Base-by-base conservation (phyloP, 2,888 invertebrate species). In the Eristalinus sepulchralis region DNA sequence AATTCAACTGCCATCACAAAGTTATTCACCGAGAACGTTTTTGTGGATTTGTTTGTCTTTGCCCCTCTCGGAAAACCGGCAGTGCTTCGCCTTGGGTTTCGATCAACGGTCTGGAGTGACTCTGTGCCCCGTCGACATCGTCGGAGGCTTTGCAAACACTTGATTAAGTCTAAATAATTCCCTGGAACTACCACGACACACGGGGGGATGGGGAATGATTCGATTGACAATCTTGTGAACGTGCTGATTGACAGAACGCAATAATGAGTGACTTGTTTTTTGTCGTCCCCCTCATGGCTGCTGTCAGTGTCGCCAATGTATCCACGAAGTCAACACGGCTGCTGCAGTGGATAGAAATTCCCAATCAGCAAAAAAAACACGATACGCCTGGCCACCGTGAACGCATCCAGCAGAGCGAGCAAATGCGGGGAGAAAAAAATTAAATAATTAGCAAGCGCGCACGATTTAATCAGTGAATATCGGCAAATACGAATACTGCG, bases 391-490 rank as follows among this genome's bases (percentile, higher is more conserved):
- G 47, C 47, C 17, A 17, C 47, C 47, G 53, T 39, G 71, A 24
- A 24, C 67, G 24, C 66, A 60, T 62, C 31, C 59, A 11, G 33
- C 63, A 11, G 36, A 72, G 27, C 60, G 60, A 53, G 72, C 39
- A 27, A 57, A 57, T 24, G 57, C 57, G 17, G 47, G 8, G 57
- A 57, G 57, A 67, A 81, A 68, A 77, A 77, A 73, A 77, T 70
- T 77, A 85, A 81, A 77, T 81, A 85, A 77, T 81, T 85, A 81
- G 81, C 62, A 59, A 85, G 60, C 60, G 72, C 77, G 77, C 76
- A 76, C 59, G 81, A 81, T 81, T 81, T 70, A 77, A 68, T 72
- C 36, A 17, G 24, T 36, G 71, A 66, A 63, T 39, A 47, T 47
- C 17, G 33, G 20, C 27, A 31, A 70, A 79, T 33, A 59, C 59